Evolutionary conservation across 2,797 vertebrate species (phyloP), one percentile per base, ranked within the genome.

Genomic region (Hoplostethus mediterraneus): DNA sequence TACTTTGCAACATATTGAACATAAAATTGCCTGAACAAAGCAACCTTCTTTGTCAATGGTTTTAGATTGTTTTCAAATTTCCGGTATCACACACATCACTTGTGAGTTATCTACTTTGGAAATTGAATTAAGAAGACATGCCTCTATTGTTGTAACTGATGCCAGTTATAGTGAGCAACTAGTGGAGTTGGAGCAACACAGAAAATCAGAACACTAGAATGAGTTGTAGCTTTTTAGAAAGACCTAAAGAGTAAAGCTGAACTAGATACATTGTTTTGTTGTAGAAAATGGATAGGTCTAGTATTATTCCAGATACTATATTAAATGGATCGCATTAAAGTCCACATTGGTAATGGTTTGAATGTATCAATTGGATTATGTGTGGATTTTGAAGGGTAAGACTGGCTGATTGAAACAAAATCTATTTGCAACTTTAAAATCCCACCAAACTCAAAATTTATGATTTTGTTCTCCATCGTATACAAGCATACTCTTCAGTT

Each of bases 1-100:
- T 21, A 57, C 44, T 67, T 78, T 85, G 56, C 67, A 80, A 45
- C 63, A 38, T 72, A 73, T 53, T 70, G 64, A 86, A 77, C 60
- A 72, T 68, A 67, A 79, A 68, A 67, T 72, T 67, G 36, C 63
- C 61, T 69, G 75, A 87, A 82, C 63, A 75, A 71, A 81, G 53
- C 40, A 59, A 84, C 68, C 67, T 75, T 82, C 61, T 75, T 81
- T 77, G 70, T 86, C 67, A 74, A 65, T 81, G 77, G 58, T 81
- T 86, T 78, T 75, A 80, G 71, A 72, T 76, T 79, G 60, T 74
- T 79, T 55, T 77, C 13, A 64, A 59, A 52, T 31, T 67, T 67
- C 71, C 53, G 56, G 55, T 73, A 56, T 80, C 72, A 82, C 64
- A 62, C 74, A 75, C 61, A 16, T 83, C 69, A 67, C 63, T 21